A percentile compares a stretch with the other conserved stretches of the same genome.
These are phyloP conservation scores for Hylia prasina DNA, from an alignment of 2,113 vertebrate genomes.

Conservation along the genomic window DNA sequence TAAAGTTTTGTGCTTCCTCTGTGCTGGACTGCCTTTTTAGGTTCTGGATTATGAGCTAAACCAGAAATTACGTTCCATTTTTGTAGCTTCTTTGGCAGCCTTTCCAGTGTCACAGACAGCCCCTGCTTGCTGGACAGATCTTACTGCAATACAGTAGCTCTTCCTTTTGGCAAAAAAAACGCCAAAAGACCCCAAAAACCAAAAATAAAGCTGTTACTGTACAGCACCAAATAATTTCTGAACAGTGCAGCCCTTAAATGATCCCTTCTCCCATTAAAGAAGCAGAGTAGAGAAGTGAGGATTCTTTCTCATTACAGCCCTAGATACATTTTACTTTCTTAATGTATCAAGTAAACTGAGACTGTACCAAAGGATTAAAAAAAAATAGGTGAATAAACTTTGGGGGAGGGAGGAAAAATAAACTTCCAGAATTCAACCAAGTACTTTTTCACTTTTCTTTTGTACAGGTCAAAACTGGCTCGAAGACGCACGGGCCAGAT, in stretches of 20 bases:
- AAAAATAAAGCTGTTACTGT: background rate
- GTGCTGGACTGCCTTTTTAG: background rate
- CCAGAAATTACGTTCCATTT: background rate
- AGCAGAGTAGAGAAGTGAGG: background rate
- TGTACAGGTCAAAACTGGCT: constrained; percentile 88
- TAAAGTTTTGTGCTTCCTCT: background rate
- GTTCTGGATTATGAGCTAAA: background rate
- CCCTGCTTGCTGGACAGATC: background rate
- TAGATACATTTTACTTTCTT: background rate
- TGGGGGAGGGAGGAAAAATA: background rate
- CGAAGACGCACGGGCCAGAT: constrained; percentile 85
- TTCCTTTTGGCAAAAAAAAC: background rate
- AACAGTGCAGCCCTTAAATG: background rate
- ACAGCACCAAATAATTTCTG: background rate
- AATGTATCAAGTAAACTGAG: background rate
- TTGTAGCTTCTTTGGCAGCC: background rate
- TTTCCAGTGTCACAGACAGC: background rate
- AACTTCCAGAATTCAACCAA: background rate
- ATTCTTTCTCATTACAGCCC: background rate
- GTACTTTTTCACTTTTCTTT: background rate
- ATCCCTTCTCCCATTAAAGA: background rate
- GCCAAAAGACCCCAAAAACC: no score
- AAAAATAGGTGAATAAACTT: background rate
- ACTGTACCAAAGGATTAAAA: background rate
- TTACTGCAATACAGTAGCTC: background rate